phyloP scores from a whole-genome alignment of 2,888 invertebrate genomes.

The Ditula angustiorana region DNA sequence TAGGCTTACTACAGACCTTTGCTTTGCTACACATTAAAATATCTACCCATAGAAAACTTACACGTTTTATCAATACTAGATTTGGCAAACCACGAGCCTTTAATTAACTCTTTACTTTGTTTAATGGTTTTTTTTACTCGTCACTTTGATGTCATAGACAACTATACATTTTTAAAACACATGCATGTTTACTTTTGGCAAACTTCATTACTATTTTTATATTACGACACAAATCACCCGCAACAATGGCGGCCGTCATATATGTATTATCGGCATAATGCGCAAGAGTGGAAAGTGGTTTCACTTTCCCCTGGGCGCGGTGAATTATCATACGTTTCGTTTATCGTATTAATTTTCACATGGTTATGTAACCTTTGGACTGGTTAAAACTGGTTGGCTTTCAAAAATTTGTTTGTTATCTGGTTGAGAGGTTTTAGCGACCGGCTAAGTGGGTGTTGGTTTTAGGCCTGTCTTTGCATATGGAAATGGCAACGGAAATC shows the following conservation, averaged over 20 bases:
- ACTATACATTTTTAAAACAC: too few relatives aligned
- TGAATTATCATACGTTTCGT: constrained; percentile 38
- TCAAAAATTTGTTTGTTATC: constrained; percentile 24
- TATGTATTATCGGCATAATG: constrained; percentile 39
- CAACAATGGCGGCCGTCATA: constrained; percentile 31
- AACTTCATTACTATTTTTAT: constrained; percentile 13
- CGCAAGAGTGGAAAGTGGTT: constrained; percentile 34
- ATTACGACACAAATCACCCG: constrained; percentile 25
- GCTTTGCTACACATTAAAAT: too few relatives aligned
- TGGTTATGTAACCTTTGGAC: constrained; percentile 22
- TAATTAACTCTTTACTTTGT: too few relatives aligned
- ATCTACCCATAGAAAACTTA: too few relatives aligned
- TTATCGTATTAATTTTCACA: constrained; percentile 38
- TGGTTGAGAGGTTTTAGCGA: constrained; percentile 4
- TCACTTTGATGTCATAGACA: too few relatives aligned
- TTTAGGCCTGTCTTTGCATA: not conserved
- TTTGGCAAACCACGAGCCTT: too few relatives aligned
- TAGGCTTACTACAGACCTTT: too few relatives aligned
- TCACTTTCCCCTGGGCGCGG: constrained; percentile 34
- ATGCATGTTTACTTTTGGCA: too few relatives aligned
- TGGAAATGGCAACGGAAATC: not conserved
- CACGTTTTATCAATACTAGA: too few relatives aligned
- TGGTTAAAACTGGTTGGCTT: constrained; percentile 25
- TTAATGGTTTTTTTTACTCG: too few relatives aligned
- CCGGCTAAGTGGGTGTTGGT: not conserved